Base-by-base conservation (phyloP, 2,888 invertebrate species). In the Agapetus fuscipes region DNA sequence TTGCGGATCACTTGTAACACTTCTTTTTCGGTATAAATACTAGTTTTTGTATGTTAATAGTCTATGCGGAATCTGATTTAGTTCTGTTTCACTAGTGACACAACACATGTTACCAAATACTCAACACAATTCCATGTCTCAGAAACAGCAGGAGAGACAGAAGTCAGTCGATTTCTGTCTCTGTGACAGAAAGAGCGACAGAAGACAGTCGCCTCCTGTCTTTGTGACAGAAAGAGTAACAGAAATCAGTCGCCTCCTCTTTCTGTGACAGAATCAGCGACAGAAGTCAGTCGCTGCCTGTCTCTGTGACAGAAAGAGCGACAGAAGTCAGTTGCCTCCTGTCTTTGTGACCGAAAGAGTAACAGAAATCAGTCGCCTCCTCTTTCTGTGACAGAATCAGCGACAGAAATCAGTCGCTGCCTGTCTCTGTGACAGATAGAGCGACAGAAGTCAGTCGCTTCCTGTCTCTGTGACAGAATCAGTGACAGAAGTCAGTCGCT, bases 51-150 rank as follows among this genome's bases (percentile, higher is more conserved):
- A n/a, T n/a, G n/a, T n/a, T n/a, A n/a, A n/a, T n/a, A n/a, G n/a
- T n/a, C n/a, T n/a, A n/a, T n/a, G n/a, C n/a, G n/a, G n/a, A n/a
- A n/a, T n/a, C n/a, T n/a, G n/a, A n/a, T n/a, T n/a, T n/a, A n/a
- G n/a, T n/a, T n/a, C n/a, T n/a, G n/a, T n/a, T n/a, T n/a, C n/a
- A n/a, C n/a, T n/a, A n/a, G n/a, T n/a, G n/a, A 33, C 34, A 30
- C 42, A 31, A 35, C 38, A 42, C 27, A 15, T 28, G 28, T 25
- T 38, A 34, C 31, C 38, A 35, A 38, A 38, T 42, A 38, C 35
- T 4, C 20, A 38, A 36, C 17, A 29, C 28, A 13, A 31, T 30
- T 42, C 42, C 42, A 34, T 27, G 30, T 38, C 37, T 34, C 34
- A 30, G 38, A 38, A 42, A 20, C 7, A 9, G 14, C 11, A 9